phyloP scores from a whole-genome alignment of 2,113 vertebrate species.

The Uria aalge region DNA sequence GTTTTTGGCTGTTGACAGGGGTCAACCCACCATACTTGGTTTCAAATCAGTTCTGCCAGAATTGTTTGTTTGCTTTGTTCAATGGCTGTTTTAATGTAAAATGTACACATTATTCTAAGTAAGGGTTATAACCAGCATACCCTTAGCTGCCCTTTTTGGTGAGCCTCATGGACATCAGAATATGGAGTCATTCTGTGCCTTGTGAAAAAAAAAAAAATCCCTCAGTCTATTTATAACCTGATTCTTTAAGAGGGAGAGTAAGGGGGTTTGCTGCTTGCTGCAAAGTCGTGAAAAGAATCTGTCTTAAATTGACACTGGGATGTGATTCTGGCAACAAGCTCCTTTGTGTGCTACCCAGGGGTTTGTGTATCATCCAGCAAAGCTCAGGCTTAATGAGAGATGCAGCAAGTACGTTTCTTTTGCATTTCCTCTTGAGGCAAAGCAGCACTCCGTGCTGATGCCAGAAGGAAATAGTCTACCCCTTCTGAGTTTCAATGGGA shows the following conservation, averaged over 20 bases:
- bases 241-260: neutral
- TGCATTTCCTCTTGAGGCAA: neutral
- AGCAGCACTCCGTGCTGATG: neutral
- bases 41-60: neutral
- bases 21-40: neutral
- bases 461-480: neutral
- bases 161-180: neutral
- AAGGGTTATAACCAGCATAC: neutral
- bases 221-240: neutral
- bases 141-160: neutral
- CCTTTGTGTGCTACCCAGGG: neutral
- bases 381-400: neutral
- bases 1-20: neutral
- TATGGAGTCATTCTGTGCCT: neutral
- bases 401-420: neutral
- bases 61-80: neutral
- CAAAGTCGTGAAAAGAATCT: neutral
- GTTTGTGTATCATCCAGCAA: neutral
- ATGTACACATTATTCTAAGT: neutral
- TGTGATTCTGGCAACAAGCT: neutral
- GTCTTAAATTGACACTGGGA: neutral
- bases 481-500: neutral
- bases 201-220: neutral
- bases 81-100: neutral
- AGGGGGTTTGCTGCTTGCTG: neutral